phyloP scores from a whole-genome alignment of 1,140 invertebrate species.

The Pogonus chalceus region DNA sequence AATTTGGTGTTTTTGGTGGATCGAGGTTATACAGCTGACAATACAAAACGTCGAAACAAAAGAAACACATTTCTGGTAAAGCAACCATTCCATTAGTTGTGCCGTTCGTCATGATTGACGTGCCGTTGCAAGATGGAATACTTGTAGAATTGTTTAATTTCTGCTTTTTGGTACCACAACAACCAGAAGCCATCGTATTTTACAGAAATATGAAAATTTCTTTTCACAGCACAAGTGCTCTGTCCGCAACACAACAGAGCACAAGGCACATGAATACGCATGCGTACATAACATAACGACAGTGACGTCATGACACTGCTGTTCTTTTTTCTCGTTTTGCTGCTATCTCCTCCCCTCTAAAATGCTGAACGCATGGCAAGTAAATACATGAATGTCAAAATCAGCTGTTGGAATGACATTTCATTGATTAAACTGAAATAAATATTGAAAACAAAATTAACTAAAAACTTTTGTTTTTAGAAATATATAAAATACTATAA shows the following conservation, averaged over 20 bases:
- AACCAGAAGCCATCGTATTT: conserved; percentile 67
- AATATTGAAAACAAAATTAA: no score
- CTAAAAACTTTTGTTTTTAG: no score
- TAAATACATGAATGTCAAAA: not conserved
- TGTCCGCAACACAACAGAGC: conserved; percentile 3
- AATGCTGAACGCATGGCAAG: not conserved
- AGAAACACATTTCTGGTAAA: conserved; percentile 93
- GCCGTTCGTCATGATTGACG: conserved; percentile 33
- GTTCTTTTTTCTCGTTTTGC: conserved; percentile 1
- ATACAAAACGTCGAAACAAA: conserved; percentile 96
- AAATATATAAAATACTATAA: no score
- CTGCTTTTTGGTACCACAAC: conserved; percentile 81
- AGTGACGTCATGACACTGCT: not conserved
- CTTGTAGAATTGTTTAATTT: conserved; percentile 65
- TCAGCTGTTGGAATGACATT: no score
- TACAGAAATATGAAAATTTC: not conserved
- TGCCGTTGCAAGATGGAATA: conserved; percentile 39
- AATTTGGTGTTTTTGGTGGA: conserved; percentile 77
- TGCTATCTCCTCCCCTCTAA: not conserved
- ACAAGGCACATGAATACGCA: not conserved
- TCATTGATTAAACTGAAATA: no score
- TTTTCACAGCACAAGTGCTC: not conserved
- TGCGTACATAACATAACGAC: not conserved
- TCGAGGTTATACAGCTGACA: conserved; percentile 87
- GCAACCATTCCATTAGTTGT: conserved; percentile 54